Evolutionary conservation across 2,113 vertebrate genomes (phyloP), one percentile per base, ranked within the genome.

Genomic region (Psilopsiagon aurifrons): DNA sequence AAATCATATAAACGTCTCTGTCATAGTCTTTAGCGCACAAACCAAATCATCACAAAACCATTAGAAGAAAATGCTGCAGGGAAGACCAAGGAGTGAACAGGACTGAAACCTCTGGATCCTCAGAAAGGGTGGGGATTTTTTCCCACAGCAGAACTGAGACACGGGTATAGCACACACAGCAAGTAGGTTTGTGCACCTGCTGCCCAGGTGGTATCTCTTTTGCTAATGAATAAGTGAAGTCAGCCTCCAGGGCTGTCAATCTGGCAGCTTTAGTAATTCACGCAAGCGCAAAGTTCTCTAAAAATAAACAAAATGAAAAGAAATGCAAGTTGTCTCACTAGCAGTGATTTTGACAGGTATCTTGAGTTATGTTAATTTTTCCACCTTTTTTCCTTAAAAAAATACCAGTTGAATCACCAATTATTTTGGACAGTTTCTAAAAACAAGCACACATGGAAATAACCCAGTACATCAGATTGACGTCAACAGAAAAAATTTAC

Each of bases 201-300:
- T 95, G 90, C 73, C 90, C 93, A 22, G 60, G 85, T 73, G 35
- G 0, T 20, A 35, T 20, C 74, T 73, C 80, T 69, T 91, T 39
- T 82, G 57, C 86, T 93, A 93, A 95, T 71, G 91, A 92, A 52
- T 33, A 95, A 88, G 82, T 62, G 73, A 86, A 83, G 54, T 10
- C 82, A 78, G 84, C 86, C 91, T 83, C 81, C 86, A 60, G 93
- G 83, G 88, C 83, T 83, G 83, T 94, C 97, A 95, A 94, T 90
- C 88, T 84, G 90, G 92, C 63, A 78, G 63, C 78, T 54, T 51
- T 1, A 86, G 74, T 70, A 90, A 88, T 43, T 89, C 92, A 71
- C 8, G 68, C 39, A 66, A 83, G 68, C 4, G 3, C 66, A 57
- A 88, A 83, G 76, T 68, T 77, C 75, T 81, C 95, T 54, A 90